Conservation (phyloP, 2,113 vertebrate species). For the Malurus melanocephalus region DNA sequence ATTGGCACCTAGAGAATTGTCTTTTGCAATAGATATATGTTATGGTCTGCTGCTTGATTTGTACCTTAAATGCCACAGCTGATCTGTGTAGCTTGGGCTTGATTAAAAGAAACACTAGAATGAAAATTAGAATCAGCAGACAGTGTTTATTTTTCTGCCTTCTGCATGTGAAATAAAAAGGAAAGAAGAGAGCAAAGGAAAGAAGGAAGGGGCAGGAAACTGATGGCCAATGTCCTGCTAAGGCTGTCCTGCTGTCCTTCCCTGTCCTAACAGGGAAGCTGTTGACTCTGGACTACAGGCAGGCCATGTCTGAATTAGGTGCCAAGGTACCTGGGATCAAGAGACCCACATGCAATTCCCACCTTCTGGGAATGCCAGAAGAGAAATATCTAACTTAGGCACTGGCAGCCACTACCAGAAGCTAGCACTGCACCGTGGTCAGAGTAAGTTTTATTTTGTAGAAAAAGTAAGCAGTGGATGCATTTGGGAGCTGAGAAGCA, state of each 20-base stretch:
- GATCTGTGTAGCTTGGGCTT: neutral
- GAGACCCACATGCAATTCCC: neutral
- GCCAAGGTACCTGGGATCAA: neutral
- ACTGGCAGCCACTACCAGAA: neutral
- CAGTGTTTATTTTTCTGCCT: neutral
- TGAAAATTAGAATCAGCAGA: slow-evolving; percentile 1
- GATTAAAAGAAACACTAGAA: neutral
- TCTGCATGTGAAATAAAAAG: neutral
- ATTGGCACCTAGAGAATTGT: slow-evolving; percentile 12
- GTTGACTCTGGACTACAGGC: neutral
- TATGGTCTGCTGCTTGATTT: slow-evolving; percentile 1
- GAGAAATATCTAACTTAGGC: neutral
- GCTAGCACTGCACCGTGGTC: neutral
- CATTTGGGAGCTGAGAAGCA: neutral
- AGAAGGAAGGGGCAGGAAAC: neutral
- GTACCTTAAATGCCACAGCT: slow-evolving; percentile 21
- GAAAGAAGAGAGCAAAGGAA: neutral
- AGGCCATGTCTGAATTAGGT: neutral
- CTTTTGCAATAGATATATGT: neutral
- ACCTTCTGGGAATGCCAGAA: neutral
- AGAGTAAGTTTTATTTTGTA: neutral
- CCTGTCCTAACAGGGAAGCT: neutral
- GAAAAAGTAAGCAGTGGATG: neutral
- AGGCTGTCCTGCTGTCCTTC: neutral
- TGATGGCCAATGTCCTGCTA: neutral